Conservation (phyloP, 2,888 invertebrate species). For the Cabera pusaria region DNA sequence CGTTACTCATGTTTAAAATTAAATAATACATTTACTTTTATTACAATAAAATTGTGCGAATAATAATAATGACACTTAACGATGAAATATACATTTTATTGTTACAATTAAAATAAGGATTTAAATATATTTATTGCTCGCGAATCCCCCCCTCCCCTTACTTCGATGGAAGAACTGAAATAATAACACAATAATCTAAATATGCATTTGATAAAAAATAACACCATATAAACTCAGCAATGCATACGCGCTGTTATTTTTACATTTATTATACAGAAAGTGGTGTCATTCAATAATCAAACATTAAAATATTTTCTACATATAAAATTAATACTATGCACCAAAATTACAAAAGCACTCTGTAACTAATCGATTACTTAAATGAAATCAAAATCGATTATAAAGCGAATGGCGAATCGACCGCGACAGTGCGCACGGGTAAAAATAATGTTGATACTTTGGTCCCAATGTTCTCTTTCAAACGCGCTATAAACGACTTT, state of each 20-base stretch:
- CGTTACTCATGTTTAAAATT: slow-evolving; percentile 14
- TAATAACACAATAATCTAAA: slow-evolving; percentile 22
- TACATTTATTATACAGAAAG: too few relatives aligned
- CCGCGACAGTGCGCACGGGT: slow-evolving; percentile 5
- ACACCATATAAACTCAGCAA: too few relatives aligned
- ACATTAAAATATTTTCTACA: not conserved
- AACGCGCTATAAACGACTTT: slow-evolving; percentile 26
- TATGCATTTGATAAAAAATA: too few relatives aligned
- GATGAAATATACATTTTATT: slow-evolving; percentile 47
- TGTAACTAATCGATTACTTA: slow-evolving; percentile 16
- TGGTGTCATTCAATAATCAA: slow-evolving; percentile 5
- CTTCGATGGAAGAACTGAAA: slow-evolving; percentile 57
- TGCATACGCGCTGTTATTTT: too few relatives aligned
- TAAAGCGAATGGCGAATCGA: slow-evolving; percentile 17
- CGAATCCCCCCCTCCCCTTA: slow-evolving; percentile 44
- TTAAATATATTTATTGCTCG: slow-evolving; percentile 69
- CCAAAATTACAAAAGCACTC: slow-evolving; percentile 55
- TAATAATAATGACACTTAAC: slow-evolving; percentile 41
- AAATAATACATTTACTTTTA: slow-evolving; percentile 16
- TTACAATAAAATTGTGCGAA: slow-evolving; percentile 59
- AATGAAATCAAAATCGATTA: slow-evolving; percentile 16
- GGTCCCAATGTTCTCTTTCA: slow-evolving; percentile 48
- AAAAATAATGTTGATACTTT: slow-evolving; percentile 40
- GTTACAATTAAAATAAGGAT: slow-evolving; percentile 47
- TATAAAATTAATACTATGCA: slow-evolving; percentile 41